phyloP scores from a whole-genome alignment of 2,888 invertebrate genomes.

The Agelastica alni region DNA sequence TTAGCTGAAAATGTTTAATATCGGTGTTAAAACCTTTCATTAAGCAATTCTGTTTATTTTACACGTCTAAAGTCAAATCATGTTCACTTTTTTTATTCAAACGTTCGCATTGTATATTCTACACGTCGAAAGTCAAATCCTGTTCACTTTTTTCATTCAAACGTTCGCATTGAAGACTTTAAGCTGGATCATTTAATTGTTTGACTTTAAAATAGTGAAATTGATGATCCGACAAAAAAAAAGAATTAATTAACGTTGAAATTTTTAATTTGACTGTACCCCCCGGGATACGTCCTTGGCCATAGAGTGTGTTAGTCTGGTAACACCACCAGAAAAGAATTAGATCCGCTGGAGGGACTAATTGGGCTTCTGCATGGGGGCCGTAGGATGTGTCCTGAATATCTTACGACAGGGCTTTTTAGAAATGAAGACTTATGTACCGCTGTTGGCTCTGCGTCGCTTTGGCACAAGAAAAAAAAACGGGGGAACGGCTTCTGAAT shows the following conservation, averaged over 20 bases:
- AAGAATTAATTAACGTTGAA: conserved; percentile 1
- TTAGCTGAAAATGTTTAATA: too few species aligned
- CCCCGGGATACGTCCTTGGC: conserved; percentile 6
- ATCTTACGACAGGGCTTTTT: conserved; percentile 37
- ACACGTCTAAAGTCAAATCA: too few species aligned
- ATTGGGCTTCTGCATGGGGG: conserved; percentile 35
- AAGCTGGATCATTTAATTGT: too few species aligned
- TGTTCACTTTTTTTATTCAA: too few species aligned
- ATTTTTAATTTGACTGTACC: background rate
- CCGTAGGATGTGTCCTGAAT: conserved; percentile 41
- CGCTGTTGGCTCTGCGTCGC: conserved; percentile 18
- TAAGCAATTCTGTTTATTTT: too few species aligned
- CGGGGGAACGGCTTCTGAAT: conserved; percentile 15
- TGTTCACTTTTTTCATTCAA: too few species aligned
- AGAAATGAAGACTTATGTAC: conserved; percentile 43
- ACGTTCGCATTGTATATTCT: too few species aligned
- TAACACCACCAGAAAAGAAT: conserved; percentile 43
- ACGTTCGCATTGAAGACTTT: too few species aligned
- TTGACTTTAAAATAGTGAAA: background rate
- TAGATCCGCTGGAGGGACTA: conserved; percentile 37
- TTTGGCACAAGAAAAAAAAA: conserved; percentile 6
- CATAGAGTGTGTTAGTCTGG: conserved; percentile 30
- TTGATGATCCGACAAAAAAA: background rate
- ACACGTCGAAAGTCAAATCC: too few species aligned
- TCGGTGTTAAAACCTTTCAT: too few species aligned